A percentile compares a stretch with the other conserved stretches of the same genome.
Evolutionary conservation across 2,888 invertebrate genomes (phyloP).

Genomic region (Amphipoea oculea): DNA sequence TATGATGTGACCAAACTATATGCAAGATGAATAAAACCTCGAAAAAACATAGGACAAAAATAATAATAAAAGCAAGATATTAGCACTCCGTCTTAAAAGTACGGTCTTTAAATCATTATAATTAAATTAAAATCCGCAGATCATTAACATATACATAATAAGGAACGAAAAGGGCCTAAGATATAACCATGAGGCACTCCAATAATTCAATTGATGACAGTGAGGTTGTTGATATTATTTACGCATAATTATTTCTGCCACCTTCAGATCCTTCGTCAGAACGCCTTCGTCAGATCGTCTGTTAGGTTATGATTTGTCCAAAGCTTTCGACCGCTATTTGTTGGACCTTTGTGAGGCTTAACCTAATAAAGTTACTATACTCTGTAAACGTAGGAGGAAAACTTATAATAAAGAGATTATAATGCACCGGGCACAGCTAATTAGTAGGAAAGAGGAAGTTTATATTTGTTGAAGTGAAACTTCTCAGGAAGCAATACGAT

Average conservation of each 20-base stretch:
- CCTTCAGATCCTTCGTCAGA: too few relatives aligned
- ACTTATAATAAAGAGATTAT: neutral
- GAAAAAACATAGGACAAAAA: constrained; percentile 3
- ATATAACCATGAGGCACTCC: neutral
- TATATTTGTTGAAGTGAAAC: neutral
- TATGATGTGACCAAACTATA: neutral
- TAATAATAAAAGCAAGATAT: neutral
- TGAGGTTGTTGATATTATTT: constrained; percentile 12
- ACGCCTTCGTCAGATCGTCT: neutral
- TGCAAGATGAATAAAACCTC: neutral
- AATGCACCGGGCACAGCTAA: neutral
- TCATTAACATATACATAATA: neutral
- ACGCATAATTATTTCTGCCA: neutral
- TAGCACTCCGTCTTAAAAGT: neutral
- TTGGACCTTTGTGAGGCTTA: neutral
- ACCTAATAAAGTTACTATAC: neutral
- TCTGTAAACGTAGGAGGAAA: neutral
- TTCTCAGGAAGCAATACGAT: neutral
- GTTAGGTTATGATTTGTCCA: neutral
- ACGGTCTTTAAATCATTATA: neutral
- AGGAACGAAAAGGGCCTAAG: neutral
- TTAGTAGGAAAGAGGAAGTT: neutral
- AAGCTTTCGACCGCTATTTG: neutral
- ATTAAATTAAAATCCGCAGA: neutral
- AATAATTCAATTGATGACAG: neutral